Percentiles rank a stretch among this genome's conserved stretches.
Evolutionary conservation across 2,797 vertebrate species (phyloP).

Genomic region (Orestias chungarensis): DNA sequence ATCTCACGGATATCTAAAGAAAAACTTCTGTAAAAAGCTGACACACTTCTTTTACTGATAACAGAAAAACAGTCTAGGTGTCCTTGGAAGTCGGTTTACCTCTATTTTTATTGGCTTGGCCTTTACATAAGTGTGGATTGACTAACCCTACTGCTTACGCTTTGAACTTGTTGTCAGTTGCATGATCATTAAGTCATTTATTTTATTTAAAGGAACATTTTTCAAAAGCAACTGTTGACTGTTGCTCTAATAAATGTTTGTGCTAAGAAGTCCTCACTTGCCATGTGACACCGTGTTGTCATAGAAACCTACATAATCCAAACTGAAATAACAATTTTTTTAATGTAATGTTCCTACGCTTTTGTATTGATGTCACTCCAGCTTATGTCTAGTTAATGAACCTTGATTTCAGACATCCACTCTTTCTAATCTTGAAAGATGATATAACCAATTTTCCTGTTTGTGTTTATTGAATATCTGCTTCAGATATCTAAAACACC

Average conservation of each 20-base stretch:
- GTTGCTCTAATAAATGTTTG: slow-evolving; percentile 9
- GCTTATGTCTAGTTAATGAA: slow-evolving; percentile 25
- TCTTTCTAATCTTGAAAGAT: slow-evolving; percentile 13
- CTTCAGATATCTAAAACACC: too few relatives aligned
- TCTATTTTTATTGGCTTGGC: neutral
- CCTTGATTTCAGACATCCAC: slow-evolving; percentile 12
- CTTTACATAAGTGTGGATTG: neutral
- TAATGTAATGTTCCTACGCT: neutral
- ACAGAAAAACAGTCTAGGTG: slow-evolving; percentile 54
- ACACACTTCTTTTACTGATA: slow-evolving; percentile 50
- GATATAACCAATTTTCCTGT: too few relatives aligned
- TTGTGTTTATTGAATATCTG: too few relatives aligned
- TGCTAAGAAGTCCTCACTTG: neutral
- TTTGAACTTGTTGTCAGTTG: slow-evolving; percentile 43
- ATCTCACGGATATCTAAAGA: slow-evolving; percentile 50
- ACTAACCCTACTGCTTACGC: slow-evolving; percentile 23
- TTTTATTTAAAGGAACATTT: slow-evolving; percentile 43
- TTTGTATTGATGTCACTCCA: slow-evolving; percentile 3
- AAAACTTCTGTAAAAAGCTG: slow-evolving; percentile 48
- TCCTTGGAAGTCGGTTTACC: slow-evolving; percentile 64
- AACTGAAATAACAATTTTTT: slow-evolving; percentile 14
- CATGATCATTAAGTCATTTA: slow-evolving; percentile 40
- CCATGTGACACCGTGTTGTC: slow-evolving; percentile 6
- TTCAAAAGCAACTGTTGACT: slow-evolving; percentile 36
- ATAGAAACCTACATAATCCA: slow-evolving; percentile 21